These are phyloP conservation scores for Sciaenops ocellatus DNA, from an alignment of 2,797 vertebrate species.

Conservation along the genomic window DNA sequence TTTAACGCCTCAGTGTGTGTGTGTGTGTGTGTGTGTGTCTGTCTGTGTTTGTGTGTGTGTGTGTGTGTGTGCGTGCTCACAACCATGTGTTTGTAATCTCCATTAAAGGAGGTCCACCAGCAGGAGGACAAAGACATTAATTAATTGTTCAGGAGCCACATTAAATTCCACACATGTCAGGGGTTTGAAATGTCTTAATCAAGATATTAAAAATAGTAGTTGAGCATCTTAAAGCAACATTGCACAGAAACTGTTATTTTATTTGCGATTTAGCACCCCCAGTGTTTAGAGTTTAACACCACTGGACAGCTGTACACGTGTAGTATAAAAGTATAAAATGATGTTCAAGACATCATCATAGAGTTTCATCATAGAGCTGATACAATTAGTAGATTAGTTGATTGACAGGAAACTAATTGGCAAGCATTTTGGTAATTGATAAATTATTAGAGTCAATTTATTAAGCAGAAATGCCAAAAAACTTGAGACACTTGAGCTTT, in stretches of 20 bases:
- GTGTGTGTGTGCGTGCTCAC: conserved; percentile 31
- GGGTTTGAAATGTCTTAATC: not conserved
- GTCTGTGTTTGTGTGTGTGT: conserved; percentile 23
- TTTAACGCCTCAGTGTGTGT: conserved; percentile 46
- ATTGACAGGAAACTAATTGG: not conserved
- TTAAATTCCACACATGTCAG: conserved; percentile 11
- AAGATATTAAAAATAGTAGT: not conserved
- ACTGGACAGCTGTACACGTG: no score
- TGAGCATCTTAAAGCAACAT: not conserved
- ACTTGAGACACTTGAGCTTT: no score
- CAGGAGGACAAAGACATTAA: conserved; percentile 40
- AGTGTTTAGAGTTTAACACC: no score
- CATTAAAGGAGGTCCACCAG: conserved; percentile 52
- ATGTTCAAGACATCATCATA: not conserved
- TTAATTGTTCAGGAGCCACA: conserved; percentile 51
- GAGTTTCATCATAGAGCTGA: not conserved
- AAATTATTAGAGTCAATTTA: not conserved
- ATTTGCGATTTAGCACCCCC: no score
- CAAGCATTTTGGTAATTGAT: not conserved
- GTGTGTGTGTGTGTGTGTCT: conserved; percentile 26
- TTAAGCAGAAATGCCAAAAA: not conserved
- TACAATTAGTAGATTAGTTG: not conserved
- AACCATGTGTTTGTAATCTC: conserved; percentile 73
- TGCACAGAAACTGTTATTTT: no score
- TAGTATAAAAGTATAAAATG: not conserved